Base-by-base conservation (phyloP, 2,113 vertebrate species). In the Bagarius yarrelli region DNA sequence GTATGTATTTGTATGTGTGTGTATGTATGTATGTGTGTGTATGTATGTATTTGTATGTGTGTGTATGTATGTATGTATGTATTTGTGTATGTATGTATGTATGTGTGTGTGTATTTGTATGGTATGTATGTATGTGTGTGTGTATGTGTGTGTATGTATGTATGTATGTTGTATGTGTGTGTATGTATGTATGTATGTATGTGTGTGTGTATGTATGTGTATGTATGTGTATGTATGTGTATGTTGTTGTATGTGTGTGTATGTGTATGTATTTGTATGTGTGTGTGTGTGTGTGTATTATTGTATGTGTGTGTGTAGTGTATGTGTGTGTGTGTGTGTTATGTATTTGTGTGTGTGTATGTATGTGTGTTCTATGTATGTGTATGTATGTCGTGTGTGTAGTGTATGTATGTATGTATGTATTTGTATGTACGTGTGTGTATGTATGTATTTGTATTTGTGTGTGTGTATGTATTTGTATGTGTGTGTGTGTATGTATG, bases 271-370 rank as follows among this genome's bases (percentile, higher is more conserved):
- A n/a, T n/a, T n/a, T n/a, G n/a, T n/a, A n/a, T n/a, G n/a, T n/a
- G n/a, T n/a, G n/a, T 63, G 60, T 30, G 61, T 64, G 61, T 64
- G 63, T 36, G 18, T 66, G 34, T 21, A 93, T 91, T 75, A 97
- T 63, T 30, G 61, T 64, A 27, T 64, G 63, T 36, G 18, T 66
- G 34, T 21, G n/a, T n/a, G n/a, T n/a, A n/a, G n/a, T n/a, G n/a
- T n/a, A n/a, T n/a, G n/a, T 63, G 60, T 30, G 61, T 64, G 61
- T 64, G 63, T 36, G 18, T 66, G 34, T 21, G 93, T 91, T 75
- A 97, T 63, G 60, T 30, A 27, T 64, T 27, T 64, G 63, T 36
- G 18, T 66, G 34, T 21, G n/a, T n/a, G n/a, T 63, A 25, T 30
- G 61, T 64, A 27, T 64, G 63, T 36, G 18, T 66, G 34, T 21